phyloP scores from a whole-genome alignment of 2,113 vertebrate species.

The Otis tarda region DNA sequence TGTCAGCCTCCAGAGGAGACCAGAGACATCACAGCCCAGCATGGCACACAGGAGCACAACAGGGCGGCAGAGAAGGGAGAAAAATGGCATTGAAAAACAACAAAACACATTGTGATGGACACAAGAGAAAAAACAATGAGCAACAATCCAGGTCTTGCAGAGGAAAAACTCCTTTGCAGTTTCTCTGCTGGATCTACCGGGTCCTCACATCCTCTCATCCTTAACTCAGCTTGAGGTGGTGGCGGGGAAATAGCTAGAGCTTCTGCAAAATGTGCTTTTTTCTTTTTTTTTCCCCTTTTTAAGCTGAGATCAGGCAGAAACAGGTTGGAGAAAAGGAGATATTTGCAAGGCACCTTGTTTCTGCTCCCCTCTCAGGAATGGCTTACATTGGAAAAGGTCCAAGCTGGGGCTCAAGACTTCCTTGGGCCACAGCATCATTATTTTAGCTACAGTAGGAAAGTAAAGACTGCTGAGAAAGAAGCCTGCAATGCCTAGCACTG shows the following conservation, averaged over 20 bases:
- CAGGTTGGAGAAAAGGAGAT: background rate
- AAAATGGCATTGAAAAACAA: background rate
- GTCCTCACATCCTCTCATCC: background rate
- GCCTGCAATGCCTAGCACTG: rapidly evolving
- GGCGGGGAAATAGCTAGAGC: background rate
- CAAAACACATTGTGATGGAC: too few species aligned
- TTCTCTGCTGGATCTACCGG: background rate
- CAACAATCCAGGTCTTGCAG: background rate
- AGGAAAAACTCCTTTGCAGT: background rate
- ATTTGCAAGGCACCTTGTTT: background rate
- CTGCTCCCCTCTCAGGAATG: background rate
- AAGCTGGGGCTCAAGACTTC: background rate
- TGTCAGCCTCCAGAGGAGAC: background rate
- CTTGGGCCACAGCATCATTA: background rate
- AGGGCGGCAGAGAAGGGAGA: background rate
- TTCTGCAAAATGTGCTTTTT: background rate
- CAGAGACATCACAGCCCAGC: background rate
- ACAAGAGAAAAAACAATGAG: background rate
- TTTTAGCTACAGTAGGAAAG: background rate
- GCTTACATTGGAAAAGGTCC: background rate
- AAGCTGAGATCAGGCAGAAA: background rate
- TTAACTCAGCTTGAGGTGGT: background rate
- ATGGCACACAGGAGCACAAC: rapidly evolving
- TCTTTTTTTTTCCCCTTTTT: too few species aligned
- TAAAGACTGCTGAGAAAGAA: background rate